A percentile compares a stretch with the other conserved stretches of the same genome.
Evolutionary conservation across 1,140 invertebrate genomes (phyloP).

Genomic region (Phymorhynchus buccinoides): DNA sequence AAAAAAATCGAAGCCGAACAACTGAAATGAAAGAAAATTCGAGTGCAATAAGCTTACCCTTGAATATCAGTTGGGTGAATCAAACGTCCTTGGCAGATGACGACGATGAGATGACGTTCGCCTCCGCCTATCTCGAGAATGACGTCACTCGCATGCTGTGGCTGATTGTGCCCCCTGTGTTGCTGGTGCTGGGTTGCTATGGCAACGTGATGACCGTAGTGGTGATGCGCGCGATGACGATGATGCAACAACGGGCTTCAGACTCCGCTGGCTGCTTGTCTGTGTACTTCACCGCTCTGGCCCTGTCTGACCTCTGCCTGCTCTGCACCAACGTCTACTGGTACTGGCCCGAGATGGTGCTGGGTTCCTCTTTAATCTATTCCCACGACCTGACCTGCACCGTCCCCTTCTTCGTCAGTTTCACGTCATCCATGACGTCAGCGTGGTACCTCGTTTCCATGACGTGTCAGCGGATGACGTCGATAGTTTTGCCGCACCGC

Average conservation of each 20-base stretch:
- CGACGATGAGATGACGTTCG: too few relatives aligned
- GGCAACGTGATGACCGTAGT: constrained; percentile 25
- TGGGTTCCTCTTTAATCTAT: too few relatives aligned
- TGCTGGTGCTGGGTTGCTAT: background rate
- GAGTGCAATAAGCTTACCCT: too few relatives aligned
- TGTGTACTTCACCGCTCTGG: constrained; percentile 14
- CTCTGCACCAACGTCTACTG: background rate
- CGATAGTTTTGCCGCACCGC: background rate
- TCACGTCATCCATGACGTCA: background rate
- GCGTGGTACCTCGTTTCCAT: background rate
- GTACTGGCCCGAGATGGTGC: background rate
- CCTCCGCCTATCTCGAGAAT: background rate
- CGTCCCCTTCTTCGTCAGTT: background rate
- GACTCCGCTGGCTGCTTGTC: background rate
- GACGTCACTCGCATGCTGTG: background rate
- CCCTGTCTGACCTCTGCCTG: constrained; percentile 3
- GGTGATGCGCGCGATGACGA: constrained; percentile 19
- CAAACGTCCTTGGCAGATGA: too few relatives aligned
- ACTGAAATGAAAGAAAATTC: too few relatives aligned
- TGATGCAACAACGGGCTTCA: too few relatives aligned
- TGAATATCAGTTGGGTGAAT: too few relatives aligned
- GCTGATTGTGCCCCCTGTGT: background rate
- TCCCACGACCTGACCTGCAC: background rate
- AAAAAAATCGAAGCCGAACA: too few relatives aligned
- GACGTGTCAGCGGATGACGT: constrained; percentile 20